These are phyloP conservation scores for Melanostoma scalare DNA, from an alignment of 2,888 invertebrate genomes.

Conservation along the genomic window DNA sequence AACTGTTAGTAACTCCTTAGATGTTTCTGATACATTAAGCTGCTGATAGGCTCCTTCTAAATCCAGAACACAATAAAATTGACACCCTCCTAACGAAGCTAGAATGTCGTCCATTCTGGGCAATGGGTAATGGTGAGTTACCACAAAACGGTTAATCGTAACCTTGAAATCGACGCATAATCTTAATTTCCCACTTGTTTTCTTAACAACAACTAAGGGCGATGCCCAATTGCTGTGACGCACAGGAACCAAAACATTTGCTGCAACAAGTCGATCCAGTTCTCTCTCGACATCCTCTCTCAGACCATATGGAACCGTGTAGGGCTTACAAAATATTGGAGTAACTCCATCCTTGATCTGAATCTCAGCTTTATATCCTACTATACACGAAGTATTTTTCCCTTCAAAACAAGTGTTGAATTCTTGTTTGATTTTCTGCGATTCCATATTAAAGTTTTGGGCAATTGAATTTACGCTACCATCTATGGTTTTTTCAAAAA, in stretches of 20 bases:
- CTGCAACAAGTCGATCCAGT: slow-evolving; percentile 58
- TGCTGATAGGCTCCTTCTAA: slow-evolving; percentile 74
- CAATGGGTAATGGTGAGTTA: too few relatives aligned
- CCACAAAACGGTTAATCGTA: slow-evolving; percentile 66
- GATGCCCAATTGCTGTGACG: slow-evolving; percentile 74
- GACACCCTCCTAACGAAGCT: slow-evolving; percentile 66
- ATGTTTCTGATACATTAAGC: slow-evolving; percentile 63
- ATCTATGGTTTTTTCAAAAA: neutral
- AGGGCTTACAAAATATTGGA: slow-evolving; percentile 69
- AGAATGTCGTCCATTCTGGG: slow-evolving; percentile 20
- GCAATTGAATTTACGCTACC: neutral
- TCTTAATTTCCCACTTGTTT: slow-evolving; percentile 63
- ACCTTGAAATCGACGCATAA: slow-evolving; percentile 77
- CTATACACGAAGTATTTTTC: slow-evolving; percentile 8
- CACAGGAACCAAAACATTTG: slow-evolving; percentile 69
- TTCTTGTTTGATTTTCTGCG: slow-evolving; percentile 4
- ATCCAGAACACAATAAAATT: slow-evolving; percentile 70
- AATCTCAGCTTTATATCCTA: slow-evolving; percentile 35
- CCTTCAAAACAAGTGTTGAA: slow-evolving; percentile 29
- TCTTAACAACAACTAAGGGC: slow-evolving; percentile 76
- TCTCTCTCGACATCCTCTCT: slow-evolving; percentile 73
- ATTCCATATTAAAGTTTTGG: neutral
- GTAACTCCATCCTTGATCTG: neutral
- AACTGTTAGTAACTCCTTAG: slow-evolving; percentile 72
- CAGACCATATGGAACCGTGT: slow-evolving; percentile 71